These are phyloP conservation scores for Philhelius pedissequus DNA, from an alignment of 2,888 invertebrate genomes.

Conservation along the genomic window DNA sequence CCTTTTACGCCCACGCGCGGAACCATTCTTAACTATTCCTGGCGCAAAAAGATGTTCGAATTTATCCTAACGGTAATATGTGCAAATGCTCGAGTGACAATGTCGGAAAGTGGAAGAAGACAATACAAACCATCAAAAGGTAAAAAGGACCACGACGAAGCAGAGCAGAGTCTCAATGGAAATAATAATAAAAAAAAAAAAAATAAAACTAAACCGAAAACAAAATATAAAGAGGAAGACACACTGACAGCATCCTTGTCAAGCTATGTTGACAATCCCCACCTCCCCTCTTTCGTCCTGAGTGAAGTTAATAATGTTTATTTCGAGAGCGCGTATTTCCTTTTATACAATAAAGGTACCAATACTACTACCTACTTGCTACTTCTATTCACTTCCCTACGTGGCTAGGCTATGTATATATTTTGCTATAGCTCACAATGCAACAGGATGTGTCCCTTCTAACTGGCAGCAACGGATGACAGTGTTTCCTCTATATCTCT, in stretches of 20 bases:
- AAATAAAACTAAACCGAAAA: background rate
- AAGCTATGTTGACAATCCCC: constrained; percentile 36
- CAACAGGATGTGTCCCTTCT: constrained; percentile 63
- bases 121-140: constrained; percentile 20
- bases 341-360: background rate
- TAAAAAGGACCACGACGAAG: background rate
- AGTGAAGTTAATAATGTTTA: constrained; percentile 62
- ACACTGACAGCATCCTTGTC: constrained; percentile 63
- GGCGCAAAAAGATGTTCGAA: constrained; percentile 31
- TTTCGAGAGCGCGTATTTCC: constrained; percentile 49
- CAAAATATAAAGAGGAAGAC: constrained; percentile 38
- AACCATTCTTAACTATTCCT: background rate
- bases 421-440: constrained; percentile 39
- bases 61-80: constrained; percentile 23
- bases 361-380: no score
- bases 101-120: constrained; percentile 42
- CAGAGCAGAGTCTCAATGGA: background rate
- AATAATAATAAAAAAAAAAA: background rate
- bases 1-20: constrained; percentile 8
- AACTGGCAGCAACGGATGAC: constrained; percentile 54
- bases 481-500: constrained; percentile 43
- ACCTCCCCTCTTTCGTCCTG: background rate
- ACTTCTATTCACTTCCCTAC: background rate
- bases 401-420: no score
- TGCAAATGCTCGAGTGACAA: constrained; percentile 30